A percentile compares a stretch with the other conserved stretches of the same genome.
phyloP scores from a whole-genome alignment of 2,888 invertebrate species.

The Lacanobia oleracea region DNA sequence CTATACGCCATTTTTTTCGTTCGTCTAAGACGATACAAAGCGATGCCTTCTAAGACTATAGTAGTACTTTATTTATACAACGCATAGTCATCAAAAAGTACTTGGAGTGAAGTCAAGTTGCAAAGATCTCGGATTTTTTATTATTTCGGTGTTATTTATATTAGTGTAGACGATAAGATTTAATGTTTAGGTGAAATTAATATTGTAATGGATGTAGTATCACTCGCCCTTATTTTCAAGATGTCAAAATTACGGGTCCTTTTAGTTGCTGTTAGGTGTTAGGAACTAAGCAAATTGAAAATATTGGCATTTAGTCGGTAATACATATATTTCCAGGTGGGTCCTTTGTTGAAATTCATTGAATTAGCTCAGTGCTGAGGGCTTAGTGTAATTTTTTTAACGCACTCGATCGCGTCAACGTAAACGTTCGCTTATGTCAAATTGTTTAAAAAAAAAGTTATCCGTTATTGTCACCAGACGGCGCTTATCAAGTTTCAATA shows the following conservation, averaged over 20 bases:
- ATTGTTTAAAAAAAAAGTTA: too few species aligned
- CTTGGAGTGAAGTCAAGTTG: constrained; percentile 49
- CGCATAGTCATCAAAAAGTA: constrained; percentile 29
- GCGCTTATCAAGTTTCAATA: too few species aligned
- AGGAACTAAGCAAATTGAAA: constrained; percentile 22
- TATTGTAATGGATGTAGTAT: constrained; percentile 28
- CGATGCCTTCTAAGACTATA: constrained; percentile 8
- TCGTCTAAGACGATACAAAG: background rate
- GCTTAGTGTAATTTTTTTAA: too few species aligned
- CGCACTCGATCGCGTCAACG: too few species aligned
- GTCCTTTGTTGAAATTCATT: constrained; percentile 3
- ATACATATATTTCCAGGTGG: background rate
- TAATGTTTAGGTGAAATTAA: constrained; percentile 11
- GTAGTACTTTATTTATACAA: constrained; percentile 3
- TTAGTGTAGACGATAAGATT: constrained; percentile 50
- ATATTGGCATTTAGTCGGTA: constrained; percentile 42
- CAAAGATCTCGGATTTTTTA: constrained; percentile 66
- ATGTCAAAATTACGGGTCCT: constrained; percentile 66
- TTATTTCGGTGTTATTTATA: constrained; percentile 47
- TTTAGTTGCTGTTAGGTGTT: constrained; percentile 47
- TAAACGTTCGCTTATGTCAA: too few species aligned
- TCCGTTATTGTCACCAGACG: too few species aligned
- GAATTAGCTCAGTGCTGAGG: constrained; percentile 4
- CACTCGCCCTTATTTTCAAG: constrained; percentile 36
- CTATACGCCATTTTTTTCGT: constrained; percentile 5